A percentile compares a stretch with the other conserved stretches of the same genome.
phyloP scores from a whole-genome alignment of 2,797 vertebrate species.

The Cyprinella venusta region DNA sequence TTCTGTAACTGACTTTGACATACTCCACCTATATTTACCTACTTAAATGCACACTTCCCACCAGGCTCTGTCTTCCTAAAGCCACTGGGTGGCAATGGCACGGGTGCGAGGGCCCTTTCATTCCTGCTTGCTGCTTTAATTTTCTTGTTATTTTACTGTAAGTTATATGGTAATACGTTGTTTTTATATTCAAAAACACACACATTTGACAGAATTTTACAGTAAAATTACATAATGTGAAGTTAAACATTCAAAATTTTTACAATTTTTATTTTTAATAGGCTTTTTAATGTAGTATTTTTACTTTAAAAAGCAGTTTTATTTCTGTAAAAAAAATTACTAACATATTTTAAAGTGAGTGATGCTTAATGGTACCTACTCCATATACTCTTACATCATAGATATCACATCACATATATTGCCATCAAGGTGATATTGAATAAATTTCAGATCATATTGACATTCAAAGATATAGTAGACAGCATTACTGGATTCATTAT shows the following conservation, averaged over 20 bases:
- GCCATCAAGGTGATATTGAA: conserved; percentile 39
- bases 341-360: neutral
- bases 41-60: no score
- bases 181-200: neutral
- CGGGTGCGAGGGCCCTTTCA: no score
- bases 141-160: neutral
- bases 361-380: neutral
- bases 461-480: conserved; percentile 30
- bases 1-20: no score
- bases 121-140: no score
- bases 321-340: neutral
- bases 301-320: neutral
- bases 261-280: no score
- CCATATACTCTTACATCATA: conserved; percentile 36
- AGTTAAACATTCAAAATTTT: neutral
- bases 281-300: no score
- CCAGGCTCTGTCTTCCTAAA: no score
- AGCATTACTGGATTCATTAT: neutral
- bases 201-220: neutral
- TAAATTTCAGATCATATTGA: conserved; percentile 29
- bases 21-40: no score
- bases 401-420: conserved; percentile 41
- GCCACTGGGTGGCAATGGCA: no score
- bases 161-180: neutral
- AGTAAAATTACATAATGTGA: neutral